phyloP scores from a whole-genome alignment of 2,113 vertebrate genomes.

The Paedocypris sp. region DNA sequence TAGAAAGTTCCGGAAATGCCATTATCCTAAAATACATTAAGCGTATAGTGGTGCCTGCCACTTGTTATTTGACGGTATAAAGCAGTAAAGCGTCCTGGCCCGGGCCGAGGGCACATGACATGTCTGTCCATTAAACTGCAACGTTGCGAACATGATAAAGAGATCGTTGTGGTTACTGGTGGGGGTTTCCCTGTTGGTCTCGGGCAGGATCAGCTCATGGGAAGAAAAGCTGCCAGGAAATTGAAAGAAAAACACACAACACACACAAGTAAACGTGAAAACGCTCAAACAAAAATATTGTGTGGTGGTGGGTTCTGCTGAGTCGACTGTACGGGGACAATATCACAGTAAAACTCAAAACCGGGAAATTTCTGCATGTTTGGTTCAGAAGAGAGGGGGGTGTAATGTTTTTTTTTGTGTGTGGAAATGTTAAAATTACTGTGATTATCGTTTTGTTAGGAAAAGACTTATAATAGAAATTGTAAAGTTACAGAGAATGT shows the following conservation, averaged over 20 bases:
- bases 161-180: slow-evolving; percentile 21
- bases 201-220: slow-evolving; percentile 22
- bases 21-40: too few relatives aligned
- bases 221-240: slow-evolving; percentile 30
- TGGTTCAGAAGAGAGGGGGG: too few relatives aligned
- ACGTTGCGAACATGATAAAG: slow-evolving; percentile 22
- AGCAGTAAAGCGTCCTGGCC: too few relatives aligned
- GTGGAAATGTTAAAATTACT: too few relatives aligned
- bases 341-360: background rate
- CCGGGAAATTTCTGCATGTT: background rate
- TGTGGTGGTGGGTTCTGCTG: background rate
- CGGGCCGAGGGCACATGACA: background rate
- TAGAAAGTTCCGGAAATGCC: too few relatives aligned
- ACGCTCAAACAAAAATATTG: background rate
- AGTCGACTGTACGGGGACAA: background rate
- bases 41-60: too few relatives aligned
- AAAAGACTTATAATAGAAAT: too few relatives aligned
- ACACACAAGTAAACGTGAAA: background rate
- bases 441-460: too few relatives aligned
- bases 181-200: slow-evolving; percentile 30
- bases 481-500: too few relatives aligned
- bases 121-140: slow-evolving; percentile 22
- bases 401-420: too few relatives aligned
- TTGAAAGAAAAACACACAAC: slow-evolving; percentile 4
- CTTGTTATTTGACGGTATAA: too few relatives aligned